Conservation (phyloP, 2,113 vertebrate species). For the Crotalus tigris region DNA sequence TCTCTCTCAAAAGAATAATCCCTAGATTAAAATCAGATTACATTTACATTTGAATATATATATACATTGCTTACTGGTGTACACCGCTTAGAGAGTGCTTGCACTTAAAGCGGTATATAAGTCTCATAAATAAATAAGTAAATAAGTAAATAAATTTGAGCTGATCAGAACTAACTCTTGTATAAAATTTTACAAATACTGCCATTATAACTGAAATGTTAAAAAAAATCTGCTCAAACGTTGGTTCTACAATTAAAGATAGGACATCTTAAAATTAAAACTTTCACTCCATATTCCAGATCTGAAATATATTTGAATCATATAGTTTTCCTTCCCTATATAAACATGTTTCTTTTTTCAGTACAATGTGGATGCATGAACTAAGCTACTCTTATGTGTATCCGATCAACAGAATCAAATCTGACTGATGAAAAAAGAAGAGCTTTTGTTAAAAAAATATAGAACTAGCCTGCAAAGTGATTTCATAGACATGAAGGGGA, state of each 20-base stretch:
- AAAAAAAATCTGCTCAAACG: background rate
- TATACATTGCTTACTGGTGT: too few relatives aligned
- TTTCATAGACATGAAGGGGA: constrained; percentile 27
- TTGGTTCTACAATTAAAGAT: background rate
- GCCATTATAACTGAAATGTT: background rate
- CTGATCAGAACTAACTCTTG: constrained; percentile 13
- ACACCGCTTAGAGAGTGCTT: too few relatives aligned
- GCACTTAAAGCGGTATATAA: too few relatives aligned
- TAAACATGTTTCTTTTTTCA: background rate
- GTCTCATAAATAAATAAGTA: too few relatives aligned
- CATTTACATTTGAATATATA: background rate
- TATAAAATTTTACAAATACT: constrained; percentile 1
- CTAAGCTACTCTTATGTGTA: background rate
- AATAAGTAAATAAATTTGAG: background rate
- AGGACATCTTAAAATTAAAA: background rate
- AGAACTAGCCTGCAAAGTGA: constrained; percentile 5
- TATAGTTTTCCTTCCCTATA: constrained; percentile 20
- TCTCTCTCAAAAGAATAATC: background rate
- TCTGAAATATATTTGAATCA: background rate
- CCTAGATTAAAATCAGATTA: constrained; percentile 10
- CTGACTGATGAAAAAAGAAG: constrained; percentile 17
- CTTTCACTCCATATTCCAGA: background rate
- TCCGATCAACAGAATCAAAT: constrained; percentile 3
- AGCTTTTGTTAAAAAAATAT: background rate
- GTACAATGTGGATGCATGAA: background rate